These are phyloP conservation scores for Dolichotis patagonum DNA, from an alignment of 2,113 vertebrate species.

Conservation along the genomic window DNA sequence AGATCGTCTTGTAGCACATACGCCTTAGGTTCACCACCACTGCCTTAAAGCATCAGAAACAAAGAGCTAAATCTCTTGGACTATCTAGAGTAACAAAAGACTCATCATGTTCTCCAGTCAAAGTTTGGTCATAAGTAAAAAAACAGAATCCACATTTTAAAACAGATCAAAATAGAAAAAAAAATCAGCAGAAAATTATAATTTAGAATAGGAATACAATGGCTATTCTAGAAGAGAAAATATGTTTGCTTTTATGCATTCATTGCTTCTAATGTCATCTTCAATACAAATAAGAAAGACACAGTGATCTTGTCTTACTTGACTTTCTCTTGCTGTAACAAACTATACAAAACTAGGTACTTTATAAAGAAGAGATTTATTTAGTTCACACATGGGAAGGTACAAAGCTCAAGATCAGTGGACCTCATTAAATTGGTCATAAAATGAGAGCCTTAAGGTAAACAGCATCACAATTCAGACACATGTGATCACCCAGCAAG, in stretches of 20 bases:
- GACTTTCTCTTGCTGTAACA: background rate
- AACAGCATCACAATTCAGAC: background rate
- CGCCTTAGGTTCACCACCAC: background rate
- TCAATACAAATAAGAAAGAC: background rate
- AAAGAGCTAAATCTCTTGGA: fast-evolving
- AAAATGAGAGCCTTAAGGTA: background rate
- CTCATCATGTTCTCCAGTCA: background rate
- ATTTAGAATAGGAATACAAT: background rate
- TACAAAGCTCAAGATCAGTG: background rate
- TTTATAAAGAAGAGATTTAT: background rate
- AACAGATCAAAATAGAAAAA: background rate
- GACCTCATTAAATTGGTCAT: background rate
- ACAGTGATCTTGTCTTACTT: background rate
- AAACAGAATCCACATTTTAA: background rate
- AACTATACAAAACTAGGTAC: background rate
- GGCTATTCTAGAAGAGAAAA: background rate
- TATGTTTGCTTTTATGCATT: background rate
- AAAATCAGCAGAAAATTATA: background rate
- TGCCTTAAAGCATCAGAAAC: background rate
- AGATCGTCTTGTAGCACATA: background rate
- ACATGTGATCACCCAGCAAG: background rate
- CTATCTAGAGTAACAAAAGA: background rate
- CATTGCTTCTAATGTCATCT: background rate
- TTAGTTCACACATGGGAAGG: background rate
- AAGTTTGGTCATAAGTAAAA: background rate